Conservation (phyloP, 23 tunicate species). For the Styela clava region DNA sequence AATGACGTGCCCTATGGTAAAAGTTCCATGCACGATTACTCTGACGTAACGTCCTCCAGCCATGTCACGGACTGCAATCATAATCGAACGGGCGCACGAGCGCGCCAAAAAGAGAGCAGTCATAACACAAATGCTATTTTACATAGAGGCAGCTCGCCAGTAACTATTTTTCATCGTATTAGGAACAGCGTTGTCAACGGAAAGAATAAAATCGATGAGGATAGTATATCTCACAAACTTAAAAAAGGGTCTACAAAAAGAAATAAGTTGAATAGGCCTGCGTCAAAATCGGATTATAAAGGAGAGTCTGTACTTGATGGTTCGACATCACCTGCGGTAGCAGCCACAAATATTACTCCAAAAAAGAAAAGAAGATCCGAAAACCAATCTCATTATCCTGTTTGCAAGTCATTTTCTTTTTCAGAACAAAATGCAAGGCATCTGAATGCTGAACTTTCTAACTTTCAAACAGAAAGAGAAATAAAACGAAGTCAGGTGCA, state of each 20-base stretch:
- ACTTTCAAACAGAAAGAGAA: too few relatives aligned
- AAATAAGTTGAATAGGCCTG: too few relatives aligned
- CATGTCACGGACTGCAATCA: conserved; percentile 2
- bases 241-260: neutral
- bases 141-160: neutral
- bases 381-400: too few relatives aligned
- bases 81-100: neutral
- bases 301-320: too few relatives aligned
- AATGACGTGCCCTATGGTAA: neutral
- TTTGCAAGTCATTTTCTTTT: too few relatives aligned
- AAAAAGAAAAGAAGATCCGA: too few relatives aligned
- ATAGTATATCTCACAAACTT: neutral
- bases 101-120: neutral
- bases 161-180: conserved; percentile 1
- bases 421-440: too few relatives aligned
- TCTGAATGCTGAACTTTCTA: too few relatives aligned
- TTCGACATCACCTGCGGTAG: too few relatives aligned
- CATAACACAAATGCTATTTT: neutral
- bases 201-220: neutral
- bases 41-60: conserved; percentile 9
- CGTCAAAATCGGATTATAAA: too few relatives aligned
- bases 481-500: too few relatives aligned
- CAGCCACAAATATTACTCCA: too few relatives aligned
- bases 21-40: neutral
- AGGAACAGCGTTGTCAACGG: conserved; percentile 10